Percentiles rank a stretch among this genome's conserved stretches.
These are phyloP conservation scores for Notodonta dromedarius DNA, from an alignment of 2,888 invertebrate genomes.

Conservation along the genomic window DNA sequence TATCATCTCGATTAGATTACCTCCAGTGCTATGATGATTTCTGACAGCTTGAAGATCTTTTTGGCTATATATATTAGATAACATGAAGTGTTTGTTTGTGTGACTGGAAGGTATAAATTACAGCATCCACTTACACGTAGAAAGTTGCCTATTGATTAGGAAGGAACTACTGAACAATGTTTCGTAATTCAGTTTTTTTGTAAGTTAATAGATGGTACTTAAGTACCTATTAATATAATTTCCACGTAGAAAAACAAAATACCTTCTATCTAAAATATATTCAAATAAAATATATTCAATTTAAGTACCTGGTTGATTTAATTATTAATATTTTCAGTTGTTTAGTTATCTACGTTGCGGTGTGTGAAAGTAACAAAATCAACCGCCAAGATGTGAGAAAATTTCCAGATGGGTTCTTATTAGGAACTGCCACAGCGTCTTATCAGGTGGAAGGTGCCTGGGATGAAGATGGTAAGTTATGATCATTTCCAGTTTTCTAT, in stretches of 20 bases:
- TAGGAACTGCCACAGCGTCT: conserved; percentile 66
- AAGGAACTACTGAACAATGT: not conserved
- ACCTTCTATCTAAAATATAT: too few species aligned
- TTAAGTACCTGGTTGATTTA: not conserved
- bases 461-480: conserved; percentile 73
- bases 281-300: too few species aligned
- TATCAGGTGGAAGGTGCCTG: conserved; percentile 83
- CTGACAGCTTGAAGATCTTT: not conserved
- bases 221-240: not conserved
- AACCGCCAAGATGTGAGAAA: conserved; percentile 35
- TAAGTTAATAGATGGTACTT: too few species aligned
- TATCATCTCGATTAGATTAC: not conserved
- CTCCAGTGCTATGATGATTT: not conserved
- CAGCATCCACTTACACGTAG: not conserved
- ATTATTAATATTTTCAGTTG: conserved; percentile 15
- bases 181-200: not conserved
- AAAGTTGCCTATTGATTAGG: not conserved
- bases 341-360: conserved; percentile 13
- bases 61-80: not conserved
- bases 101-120: not conserved
- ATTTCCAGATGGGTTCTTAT: conserved; percentile 52
- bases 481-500: too few species aligned
- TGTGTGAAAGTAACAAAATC: conserved; percentile 19
- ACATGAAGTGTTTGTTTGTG: not conserved
- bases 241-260: too few species aligned